Evolutionary conservation across 2,113 vertebrate species (phyloP).

Genomic region (Catharus bicknelli): DNA sequence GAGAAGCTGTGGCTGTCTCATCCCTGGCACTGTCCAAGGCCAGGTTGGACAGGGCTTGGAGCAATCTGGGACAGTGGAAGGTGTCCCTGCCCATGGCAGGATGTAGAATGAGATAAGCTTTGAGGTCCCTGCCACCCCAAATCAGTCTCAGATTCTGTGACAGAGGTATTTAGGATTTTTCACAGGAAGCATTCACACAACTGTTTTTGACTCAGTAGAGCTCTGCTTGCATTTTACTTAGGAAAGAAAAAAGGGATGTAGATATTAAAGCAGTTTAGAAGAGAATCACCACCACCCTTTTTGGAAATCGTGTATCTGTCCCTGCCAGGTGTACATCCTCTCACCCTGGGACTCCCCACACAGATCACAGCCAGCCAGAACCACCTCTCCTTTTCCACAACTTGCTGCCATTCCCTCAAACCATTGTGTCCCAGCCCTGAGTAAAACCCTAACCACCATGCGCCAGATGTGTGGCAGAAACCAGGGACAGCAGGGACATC

Average conservation of each 20-base stretch:
- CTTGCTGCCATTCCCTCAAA: not conserved
- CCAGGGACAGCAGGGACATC: not conserved
- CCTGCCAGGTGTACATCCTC: no score
- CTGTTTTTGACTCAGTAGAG: not conserved
- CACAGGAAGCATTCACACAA: not conserved
- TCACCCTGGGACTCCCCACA: not conserved
- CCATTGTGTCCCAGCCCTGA: not conserved
- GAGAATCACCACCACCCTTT: not conserved
- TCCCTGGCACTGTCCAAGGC: not conserved
- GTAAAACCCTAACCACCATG: not conserved
- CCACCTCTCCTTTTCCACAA: not conserved
- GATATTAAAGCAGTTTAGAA: not conserved
- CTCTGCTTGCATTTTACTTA: not conserved
- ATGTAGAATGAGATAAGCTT: not conserved
- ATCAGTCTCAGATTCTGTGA: not conserved
- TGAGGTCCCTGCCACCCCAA: not conserved
- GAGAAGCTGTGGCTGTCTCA: not conserved
- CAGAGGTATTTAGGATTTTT: not conserved
- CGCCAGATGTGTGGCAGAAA: not conserved
- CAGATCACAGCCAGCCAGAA: not conserved
- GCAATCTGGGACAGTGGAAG: not conserved
- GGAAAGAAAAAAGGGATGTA: not conserved
- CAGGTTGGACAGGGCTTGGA: rapidly evolving
- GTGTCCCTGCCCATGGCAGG: not conserved
- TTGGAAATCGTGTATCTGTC: not conserved